phyloP scores from a whole-genome alignment of 1,140 invertebrate genomes.

The Heliconius nattereri region DNA sequence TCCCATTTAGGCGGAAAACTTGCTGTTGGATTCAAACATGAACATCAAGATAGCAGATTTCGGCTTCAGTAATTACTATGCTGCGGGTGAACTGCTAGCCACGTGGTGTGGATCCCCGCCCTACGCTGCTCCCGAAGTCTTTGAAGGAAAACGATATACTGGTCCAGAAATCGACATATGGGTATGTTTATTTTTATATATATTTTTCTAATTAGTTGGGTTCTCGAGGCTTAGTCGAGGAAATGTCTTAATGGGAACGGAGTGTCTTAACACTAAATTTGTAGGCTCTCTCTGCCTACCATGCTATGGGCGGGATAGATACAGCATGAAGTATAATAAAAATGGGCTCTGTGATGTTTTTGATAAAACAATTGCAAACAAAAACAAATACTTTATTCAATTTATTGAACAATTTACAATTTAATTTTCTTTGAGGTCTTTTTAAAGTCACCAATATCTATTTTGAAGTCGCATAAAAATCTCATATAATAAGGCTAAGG shows the following conservation, averaged over 20 bases:
- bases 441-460: background rate
- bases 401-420: no score
- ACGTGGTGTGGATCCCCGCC: slow-evolving; percentile 99
- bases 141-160: slow-evolving; percentile 97
- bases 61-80: slow-evolving; percentile 97
- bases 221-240: no score
- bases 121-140: slow-evolving; percentile 98
- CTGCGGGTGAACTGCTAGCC: slow-evolving; percentile 89
- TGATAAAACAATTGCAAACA: no score
- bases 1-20: slow-evolving; percentile 92
- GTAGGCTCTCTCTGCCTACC: no score
- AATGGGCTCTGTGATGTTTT: no score
- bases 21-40: slow-evolving; percentile 95
- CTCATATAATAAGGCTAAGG: slow-evolving; percentile 40
- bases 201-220: no score
- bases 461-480: slow-evolving; percentile 8
- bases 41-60: slow-evolving; percentile 99
- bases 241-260: no score
- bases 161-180: slow-evolving; percentile 98
- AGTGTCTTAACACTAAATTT: no score
- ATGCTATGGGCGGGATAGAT: no score
- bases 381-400: no score
- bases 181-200: slow-evolving; percentile 82
- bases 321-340: no score
- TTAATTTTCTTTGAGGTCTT: background rate